These are phyloP conservation scores for Sminthurinus aureus DNA, from an alignment of 2,888 invertebrate species.

Conservation along the genomic window DNA sequence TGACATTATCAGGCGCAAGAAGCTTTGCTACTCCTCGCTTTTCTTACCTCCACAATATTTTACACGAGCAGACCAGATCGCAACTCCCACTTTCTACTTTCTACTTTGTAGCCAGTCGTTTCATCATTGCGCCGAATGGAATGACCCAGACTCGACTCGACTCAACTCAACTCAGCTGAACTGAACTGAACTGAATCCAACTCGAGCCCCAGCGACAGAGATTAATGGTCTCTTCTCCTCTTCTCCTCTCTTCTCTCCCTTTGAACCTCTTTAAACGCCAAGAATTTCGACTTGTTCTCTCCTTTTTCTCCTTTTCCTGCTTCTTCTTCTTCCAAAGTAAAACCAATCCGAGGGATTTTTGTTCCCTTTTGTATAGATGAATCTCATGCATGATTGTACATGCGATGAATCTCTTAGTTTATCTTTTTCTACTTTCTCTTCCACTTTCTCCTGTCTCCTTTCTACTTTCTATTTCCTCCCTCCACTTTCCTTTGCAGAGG, in stretches of 20 bases:
- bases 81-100: too few species aligned
- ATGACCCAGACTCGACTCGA: slow-evolving; percentile 37
- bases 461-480: neutral
- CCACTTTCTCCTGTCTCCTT: neutral
- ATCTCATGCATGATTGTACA: too few species aligned
- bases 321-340: neutral
- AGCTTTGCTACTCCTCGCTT: neutral
- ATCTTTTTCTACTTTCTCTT: neutral
- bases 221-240: slow-evolving; percentile 45
- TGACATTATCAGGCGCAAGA: neutral
- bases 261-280: slow-evolving; percentile 24
- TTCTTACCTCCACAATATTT: slow-evolving; percentile 34
- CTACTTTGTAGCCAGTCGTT: slow-evolving; percentile 10
- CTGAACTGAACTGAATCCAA: too few species aligned
- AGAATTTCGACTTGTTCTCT: slow-evolving; percentile 15
- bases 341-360: neutral
- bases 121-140: slow-evolving; percentile 41
- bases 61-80: neutral
- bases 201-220: slow-evolving; percentile 34
- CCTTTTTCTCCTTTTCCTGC: neutral
- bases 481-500: neutral
- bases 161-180: too few species aligned
- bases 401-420: neutral
- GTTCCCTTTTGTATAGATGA: neutral
- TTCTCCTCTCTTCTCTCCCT: neutral